phyloP scores from a whole-genome alignment of 2,113 vertebrate species.

The Mirounga angustirostris region DNA sequence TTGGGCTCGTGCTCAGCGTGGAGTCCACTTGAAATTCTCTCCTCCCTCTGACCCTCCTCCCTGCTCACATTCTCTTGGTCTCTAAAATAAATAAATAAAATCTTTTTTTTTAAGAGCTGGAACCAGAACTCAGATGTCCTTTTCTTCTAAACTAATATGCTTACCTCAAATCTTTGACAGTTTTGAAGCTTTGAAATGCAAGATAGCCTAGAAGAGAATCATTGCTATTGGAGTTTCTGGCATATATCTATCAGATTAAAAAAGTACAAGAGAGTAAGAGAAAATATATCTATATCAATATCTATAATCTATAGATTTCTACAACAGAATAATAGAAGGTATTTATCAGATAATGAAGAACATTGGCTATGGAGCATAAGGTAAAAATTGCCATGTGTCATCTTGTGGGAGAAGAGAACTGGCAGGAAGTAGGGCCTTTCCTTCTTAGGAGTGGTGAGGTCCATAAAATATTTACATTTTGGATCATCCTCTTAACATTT shows the following conservation, averaged over 20 bases:
- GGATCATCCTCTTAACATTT: not conserved
- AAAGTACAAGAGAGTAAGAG: not conserved
- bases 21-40: not conserved
- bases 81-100: not conserved
- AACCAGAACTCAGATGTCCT: not conserved
- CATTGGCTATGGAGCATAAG: not conserved
- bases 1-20: fast-evolving
- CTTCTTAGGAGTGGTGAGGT: fast-evolving
- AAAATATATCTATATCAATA: not conserved
- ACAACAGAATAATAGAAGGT: not conserved
- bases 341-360: not conserved
- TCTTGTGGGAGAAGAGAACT: not conserved
- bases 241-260: not conserved
- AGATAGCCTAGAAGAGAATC: not conserved
- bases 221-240: not conserved
- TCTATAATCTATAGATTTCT: not conserved
- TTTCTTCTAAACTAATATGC: not conserved
- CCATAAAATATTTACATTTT: not conserved
- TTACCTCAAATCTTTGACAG: not conserved
- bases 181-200: not conserved
- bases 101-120: not conserved
- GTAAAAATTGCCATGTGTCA: not conserved
- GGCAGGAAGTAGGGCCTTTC: not conserved
- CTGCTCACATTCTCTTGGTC: not conserved
- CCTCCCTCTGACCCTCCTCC: not conserved